These are phyloP conservation scores for Crenichthys baileyi DNA, from an alignment of 2,797 vertebrate genomes.

Conservation along the genomic window DNA sequence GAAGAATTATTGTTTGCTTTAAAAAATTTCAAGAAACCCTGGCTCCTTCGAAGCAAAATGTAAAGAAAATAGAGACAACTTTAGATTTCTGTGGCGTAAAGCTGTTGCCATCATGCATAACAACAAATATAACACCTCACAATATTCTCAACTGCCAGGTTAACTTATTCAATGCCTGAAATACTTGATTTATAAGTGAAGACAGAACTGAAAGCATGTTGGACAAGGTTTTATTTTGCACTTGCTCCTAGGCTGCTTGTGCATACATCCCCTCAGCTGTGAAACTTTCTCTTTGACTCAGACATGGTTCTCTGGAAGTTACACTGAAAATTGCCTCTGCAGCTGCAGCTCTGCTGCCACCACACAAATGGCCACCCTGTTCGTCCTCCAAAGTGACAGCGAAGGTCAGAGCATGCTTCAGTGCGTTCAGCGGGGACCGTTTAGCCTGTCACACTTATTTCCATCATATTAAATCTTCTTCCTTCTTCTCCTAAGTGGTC, in stretches of 20 bases:
- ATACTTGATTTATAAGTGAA: conserved; percentile 29
- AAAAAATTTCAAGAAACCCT: background rate
- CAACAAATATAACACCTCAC: conserved; percentile 12
- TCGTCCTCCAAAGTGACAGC: conserved; percentile 75
- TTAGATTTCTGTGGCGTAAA: background rate
- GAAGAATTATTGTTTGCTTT: background rate
- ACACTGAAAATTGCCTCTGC: conserved; percentile 60
- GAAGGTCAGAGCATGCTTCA: conserved; percentile 73
- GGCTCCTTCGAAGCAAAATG: background rate
- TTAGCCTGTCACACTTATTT: conserved; percentile 79
- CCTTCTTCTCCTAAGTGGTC: conserved; percentile 67
- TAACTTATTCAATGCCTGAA: conserved; percentile 57
- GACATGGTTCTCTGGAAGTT: conserved; percentile 50
- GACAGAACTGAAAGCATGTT: conserved; percentile 42
- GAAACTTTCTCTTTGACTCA: conserved; percentile 41
- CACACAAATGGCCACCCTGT: conserved; percentile 62
- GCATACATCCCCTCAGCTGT: conserved; percentile 9
- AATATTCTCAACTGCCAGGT: conserved; percentile 38
- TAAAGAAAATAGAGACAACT: background rate
- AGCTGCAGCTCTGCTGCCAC: conserved; percentile 46
- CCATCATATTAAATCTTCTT: conserved; percentile 77
- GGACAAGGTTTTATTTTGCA: conserved; percentile 27
- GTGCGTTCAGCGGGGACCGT: conserved; percentile 60
- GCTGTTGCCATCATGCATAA: background rate
- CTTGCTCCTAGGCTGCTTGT: background rate